Percentiles rank a stretch among this genome's conserved stretches.
Evolutionary conservation across 2,113 vertebrate species (phyloP).

Genomic region (Pitta sordida): DNA sequence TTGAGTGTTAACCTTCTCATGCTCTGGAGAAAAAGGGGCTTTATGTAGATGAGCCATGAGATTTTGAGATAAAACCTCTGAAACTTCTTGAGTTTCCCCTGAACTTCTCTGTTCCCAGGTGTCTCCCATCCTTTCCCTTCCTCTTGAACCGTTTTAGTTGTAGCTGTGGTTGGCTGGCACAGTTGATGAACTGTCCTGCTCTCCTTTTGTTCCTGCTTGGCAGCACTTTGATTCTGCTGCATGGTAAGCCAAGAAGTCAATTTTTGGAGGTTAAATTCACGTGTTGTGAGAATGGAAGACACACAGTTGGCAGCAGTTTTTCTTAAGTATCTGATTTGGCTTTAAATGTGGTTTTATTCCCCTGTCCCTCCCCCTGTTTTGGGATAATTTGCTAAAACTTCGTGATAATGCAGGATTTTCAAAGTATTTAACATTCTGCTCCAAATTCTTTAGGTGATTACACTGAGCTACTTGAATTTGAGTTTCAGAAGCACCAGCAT

Average conservation of each 20-base stretch:
- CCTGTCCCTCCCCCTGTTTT: neutral
- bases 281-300: neutral
- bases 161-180: neutral
- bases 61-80: neutral
- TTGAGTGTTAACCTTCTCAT: neutral
- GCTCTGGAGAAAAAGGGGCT: neutral
- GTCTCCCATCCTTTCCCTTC: neutral
- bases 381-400: neutral
- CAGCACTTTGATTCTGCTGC: neutral
- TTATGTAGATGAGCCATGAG: neutral
- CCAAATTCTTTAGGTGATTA: constrained; percentile 22
- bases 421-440: neutral
- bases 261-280: neutral
- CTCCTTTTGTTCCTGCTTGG: neutral
- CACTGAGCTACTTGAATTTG: constrained; percentile 1
- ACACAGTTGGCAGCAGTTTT: neutral
- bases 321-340: neutral
- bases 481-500: neutral
- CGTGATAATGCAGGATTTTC: neutral
- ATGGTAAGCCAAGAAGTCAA: neutral
- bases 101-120: accelerated
- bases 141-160: neutral
- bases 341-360: neutral
- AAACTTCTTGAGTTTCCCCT: neutral
- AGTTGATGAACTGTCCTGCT: neutral